Conservation (phyloP, 2,797 vertebrate genomes). For the Limosa lapponica region DNA sequence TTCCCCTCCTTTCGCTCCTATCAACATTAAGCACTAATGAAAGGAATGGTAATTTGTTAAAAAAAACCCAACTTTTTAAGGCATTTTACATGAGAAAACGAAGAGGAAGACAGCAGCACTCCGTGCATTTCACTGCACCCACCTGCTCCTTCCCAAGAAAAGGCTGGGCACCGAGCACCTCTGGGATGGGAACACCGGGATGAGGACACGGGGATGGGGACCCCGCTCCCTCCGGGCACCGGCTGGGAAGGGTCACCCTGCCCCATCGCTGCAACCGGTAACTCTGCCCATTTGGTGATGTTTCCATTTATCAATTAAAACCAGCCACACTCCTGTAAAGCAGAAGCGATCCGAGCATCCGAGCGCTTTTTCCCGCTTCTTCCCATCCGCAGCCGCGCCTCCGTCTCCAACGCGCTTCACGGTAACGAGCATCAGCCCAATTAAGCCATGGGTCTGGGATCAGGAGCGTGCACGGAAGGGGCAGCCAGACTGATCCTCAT, state of each 20-base stretch:
- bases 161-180: background rate
- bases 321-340: background rate
- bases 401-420: accelerated
- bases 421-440: background rate
- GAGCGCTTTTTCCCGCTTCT: accelerated
- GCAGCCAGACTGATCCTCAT: background rate
- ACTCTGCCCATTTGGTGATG: accelerated
- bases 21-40: background rate
- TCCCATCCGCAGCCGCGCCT: background rate
- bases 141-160: background rate
- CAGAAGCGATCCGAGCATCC: accelerated
- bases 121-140: background rate
- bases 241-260: background rate
- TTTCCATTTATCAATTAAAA: background rate
- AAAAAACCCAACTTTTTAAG: background rate
- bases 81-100: background rate
- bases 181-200: background rate
- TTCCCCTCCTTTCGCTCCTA: no score
- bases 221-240: accelerated
- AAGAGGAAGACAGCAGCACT: background rate
- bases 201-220: background rate
- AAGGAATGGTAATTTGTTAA: background rate
- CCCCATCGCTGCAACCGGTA: background rate
- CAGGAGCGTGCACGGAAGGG: background rate
- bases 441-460: accelerated